Base-by-base conservation (phyloP, 2,888 invertebrate genomes). In the Mythimna albipuncta region DNA sequence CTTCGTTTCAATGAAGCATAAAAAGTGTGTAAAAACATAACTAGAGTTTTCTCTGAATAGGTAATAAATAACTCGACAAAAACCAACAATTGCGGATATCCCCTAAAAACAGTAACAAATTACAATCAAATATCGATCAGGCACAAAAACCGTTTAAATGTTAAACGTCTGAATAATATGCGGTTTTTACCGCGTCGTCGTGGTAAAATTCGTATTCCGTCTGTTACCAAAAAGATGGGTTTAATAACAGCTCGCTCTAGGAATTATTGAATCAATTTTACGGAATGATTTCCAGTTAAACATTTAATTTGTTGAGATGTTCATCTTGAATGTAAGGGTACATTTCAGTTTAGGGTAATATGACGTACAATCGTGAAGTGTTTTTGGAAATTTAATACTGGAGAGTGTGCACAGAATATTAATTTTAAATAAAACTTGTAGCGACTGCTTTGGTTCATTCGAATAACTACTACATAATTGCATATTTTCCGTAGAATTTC, bases 111-210 rank as follows among this genome's bases (percentile, higher is more conserved):
- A 63, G 4, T n/a, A 6, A 38, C 26, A 44, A 54, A 72, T 64
- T 64, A n/a, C 21, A 26, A 63, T 63, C 4, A 64, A 63, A 74
- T 21, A 13, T 54, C 72, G 52, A 72, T 72, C 41, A 72, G 32
- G 21, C 61, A 21, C 61, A 21, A 52, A 26, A 41, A 44, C 21
- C 1, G 32, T 64, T 54, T 2, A 74, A 54, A 44, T 13, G 26
- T 41, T 32, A 32, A 66, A 61, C 35, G n/a, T 54, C 26, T 13
- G 21, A 26, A 50, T 35, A 13, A 44, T 74, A 74, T 26, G 32
- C 41, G 21, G 44, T 35, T 62, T 62, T 62, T 35, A 41, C 10
- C n/a, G 35, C 19, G 19, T 52, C 62, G 10, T 44, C 6, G 35
- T 64, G 44, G 19, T 72, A 13, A n/a, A 47, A 47, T 54, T 64